These are phyloP conservation scores for Drosophila gaucha DNA, from an alignment of 2,888 invertebrate genomes.

Conservation along the genomic window DNA sequence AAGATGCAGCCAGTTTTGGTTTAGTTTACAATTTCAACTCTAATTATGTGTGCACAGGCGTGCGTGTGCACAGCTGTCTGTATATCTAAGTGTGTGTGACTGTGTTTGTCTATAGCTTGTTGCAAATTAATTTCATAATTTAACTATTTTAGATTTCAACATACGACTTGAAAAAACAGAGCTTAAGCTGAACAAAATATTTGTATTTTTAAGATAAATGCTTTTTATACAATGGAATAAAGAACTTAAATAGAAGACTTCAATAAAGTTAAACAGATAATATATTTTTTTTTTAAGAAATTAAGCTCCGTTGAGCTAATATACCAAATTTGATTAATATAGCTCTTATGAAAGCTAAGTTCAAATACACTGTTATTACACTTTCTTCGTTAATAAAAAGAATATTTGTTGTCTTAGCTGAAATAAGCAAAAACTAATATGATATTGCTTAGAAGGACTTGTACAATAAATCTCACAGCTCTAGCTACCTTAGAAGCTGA, in stretches of 20 bases:
- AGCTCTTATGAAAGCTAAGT: background rate
- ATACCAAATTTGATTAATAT: background rate
- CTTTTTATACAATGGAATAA: too few relatives aligned
- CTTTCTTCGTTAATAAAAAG: background rate
- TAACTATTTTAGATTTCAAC: slow-evolving; percentile 39
- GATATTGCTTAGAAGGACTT: too few relatives aligned
- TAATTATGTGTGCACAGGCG: slow-evolving; percentile 57
- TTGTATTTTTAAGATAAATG: too few relatives aligned
- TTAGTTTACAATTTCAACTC: slow-evolving; percentile 64
- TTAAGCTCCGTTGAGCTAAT: too few relatives aligned
- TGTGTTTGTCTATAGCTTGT: slow-evolving; percentile 13
- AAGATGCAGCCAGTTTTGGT: slow-evolving; percentile 75
- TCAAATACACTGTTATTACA: background rate
- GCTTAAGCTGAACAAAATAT: background rate
- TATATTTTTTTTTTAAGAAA: too few relatives aligned
- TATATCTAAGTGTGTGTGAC: slow-evolving; percentile 10
- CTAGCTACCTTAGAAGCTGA: background rate
- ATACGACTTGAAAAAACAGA: slow-evolving; percentile 2
- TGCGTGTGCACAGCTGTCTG: slow-evolving; percentile 12
- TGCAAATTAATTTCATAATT: slow-evolving; percentile 70
- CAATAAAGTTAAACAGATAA: too few relatives aligned
- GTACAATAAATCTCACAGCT: background rate
- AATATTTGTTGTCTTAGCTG: too few relatives aligned
- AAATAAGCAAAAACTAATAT: background rate
- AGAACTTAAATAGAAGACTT: too few relatives aligned